Conservation (phyloP, 2,797 vertebrate genomes). For the Crax fasciolata region DNA sequence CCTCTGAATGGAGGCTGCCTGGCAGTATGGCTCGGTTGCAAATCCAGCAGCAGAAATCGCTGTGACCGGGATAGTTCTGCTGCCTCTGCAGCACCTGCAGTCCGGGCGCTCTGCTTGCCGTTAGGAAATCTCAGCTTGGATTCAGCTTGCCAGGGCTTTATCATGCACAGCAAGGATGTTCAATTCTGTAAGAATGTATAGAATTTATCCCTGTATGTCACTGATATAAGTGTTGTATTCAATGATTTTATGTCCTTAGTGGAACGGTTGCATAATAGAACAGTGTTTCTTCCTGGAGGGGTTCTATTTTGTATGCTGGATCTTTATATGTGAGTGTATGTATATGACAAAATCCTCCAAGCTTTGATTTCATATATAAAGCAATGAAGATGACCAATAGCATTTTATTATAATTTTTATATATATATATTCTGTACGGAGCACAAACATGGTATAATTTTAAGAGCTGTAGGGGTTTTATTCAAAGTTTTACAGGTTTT, state of each 20-base stretch:
- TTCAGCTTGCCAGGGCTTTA: not conserved
- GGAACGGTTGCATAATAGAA: slow-evolving; percentile 54
- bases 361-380: not conserved
- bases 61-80: not conserved
- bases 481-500: not conserved
- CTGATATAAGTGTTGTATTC: not conserved
- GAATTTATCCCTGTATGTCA: not conserved
- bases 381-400: not conserved
- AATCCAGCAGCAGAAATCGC: not conserved
- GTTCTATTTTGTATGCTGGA: not conserved
- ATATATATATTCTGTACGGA: not conserved
- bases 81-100: slow-evolving; percentile 52
- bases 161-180: not conserved
- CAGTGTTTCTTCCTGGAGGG: not conserved
- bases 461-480: not conserved
- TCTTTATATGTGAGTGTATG: not conserved
- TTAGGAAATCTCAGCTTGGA: not conserved
- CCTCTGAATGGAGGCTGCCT: not conserved
- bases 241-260: not conserved
- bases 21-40: not conserved
- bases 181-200: not conserved
- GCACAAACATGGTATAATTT: not conserved
- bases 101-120: not conserved
- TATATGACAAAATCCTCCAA: not conserved
- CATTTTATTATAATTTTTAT: not conserved